These are phyloP conservation scores for Tursiops truncatus DNA, from an alignment of 2,113 vertebrate genomes.

Conservation along the genomic window DNA sequence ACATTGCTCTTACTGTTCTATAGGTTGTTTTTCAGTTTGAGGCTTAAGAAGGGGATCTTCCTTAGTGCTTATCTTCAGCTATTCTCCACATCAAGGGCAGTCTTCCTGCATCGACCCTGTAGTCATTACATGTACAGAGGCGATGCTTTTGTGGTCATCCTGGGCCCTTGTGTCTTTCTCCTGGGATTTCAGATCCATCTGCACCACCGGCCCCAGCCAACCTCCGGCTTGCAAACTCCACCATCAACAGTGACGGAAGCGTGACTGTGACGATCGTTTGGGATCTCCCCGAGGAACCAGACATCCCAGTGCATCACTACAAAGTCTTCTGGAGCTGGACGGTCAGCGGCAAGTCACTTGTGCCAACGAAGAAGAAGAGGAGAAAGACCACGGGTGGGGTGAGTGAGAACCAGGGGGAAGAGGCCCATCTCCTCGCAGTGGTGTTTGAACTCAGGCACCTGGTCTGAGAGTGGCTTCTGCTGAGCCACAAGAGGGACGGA, in stretches of 20 bases:
- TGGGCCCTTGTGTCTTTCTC: fast-evolving
- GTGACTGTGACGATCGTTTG: constrained; percentile 88
- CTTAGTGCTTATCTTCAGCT: too few relatives aligned
- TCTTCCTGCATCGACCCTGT: fast-evolving
- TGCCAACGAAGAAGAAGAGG: constrained; percentile 93
- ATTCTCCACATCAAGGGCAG: fast-evolving
- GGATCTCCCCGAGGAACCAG: constrained; percentile 91
- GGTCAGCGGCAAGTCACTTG: constrained; percentile 85
- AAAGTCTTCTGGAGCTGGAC: constrained; percentile 97
- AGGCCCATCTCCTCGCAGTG: fast-evolving
- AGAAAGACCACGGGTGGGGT: constrained; percentile 94
- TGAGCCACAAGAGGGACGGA: fast-evolving
- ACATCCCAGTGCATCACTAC: constrained; percentile 95
- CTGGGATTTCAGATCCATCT: constrained; percentile 88
- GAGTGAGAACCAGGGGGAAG: not conserved
- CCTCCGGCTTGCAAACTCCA: constrained; percentile 89
- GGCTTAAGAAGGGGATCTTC: too few relatives aligned
- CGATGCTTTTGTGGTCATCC: fast-evolving
- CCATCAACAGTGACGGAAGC: constrained; percentile 83
- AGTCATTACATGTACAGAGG: fast-evolving
- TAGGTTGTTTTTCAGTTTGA: not conserved
- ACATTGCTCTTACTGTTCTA: too few relatives aligned
- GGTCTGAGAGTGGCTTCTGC: fast-evolving
- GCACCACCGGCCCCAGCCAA: constrained; percentile 89
- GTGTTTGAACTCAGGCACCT: fast-evolving